A percentile compares a stretch with the other conserved stretches of the same genome.
phyloP scores from a whole-genome alignment of 2,113 vertebrate genomes.

The Pseudonaja textilis region DNA sequence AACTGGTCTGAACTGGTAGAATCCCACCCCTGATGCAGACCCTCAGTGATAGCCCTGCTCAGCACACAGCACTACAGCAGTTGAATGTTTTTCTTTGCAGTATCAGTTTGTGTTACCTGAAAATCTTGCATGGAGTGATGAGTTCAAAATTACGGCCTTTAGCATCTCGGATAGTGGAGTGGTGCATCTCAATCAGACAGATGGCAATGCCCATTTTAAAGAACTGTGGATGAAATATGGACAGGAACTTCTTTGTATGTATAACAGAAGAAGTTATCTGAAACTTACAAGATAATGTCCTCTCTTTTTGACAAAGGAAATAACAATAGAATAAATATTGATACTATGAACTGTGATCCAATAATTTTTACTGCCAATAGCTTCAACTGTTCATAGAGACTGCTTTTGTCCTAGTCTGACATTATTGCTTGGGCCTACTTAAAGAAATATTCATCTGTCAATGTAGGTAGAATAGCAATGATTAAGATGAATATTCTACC shows the following conservation, averaged over 20 bases:
- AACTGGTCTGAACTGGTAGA: no score
- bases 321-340: background rate
- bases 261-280: background rate
- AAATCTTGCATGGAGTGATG: conserved; percentile 88
- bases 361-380: background rate
- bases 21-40: no score
- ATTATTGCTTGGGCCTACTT: background rate
- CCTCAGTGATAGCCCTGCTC: background rate
- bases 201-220: conserved; percentile 90
- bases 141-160: conserved; percentile 91
- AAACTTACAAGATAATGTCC: background rate
- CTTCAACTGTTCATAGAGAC: background rate
- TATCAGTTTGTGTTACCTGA: conserved; percentile 78
- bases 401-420: background rate
- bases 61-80: no score
- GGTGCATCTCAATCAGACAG: conserved; percentile 87
- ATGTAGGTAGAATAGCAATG: no score
- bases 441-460: background rate
- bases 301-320: background rate
- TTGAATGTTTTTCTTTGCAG: background rate
- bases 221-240: conserved; percentile 69
- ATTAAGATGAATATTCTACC: no score
- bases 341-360: background rate
- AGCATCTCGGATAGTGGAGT: conserved; percentile 87
- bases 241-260: background rate